Percentiles rank a stretch among this genome's conserved stretches.
These are phyloP conservation scores for Eupelmus urozonus DNA, from an alignment of 2,888 invertebrate species.

Conservation along the genomic window DNA sequence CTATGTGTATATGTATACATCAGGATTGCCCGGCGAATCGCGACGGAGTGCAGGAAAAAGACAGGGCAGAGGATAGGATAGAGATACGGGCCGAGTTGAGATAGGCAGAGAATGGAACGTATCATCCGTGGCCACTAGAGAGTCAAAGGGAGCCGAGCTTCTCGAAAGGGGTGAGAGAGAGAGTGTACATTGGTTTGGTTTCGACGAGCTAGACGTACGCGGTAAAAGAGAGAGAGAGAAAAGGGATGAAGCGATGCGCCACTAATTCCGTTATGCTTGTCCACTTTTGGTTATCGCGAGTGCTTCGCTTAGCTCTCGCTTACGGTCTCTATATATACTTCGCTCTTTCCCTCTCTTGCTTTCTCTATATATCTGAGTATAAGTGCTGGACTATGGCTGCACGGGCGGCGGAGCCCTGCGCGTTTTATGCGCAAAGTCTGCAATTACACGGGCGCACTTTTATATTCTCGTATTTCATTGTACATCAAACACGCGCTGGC, in stretches of 20 bases:
- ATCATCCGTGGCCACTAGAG: background rate
- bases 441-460: conserved; percentile 56
- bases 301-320: background rate
- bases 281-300: conserved; percentile 57
- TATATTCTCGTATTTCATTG: conserved; percentile 56
- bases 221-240: conserved; percentile 56
- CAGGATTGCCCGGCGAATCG: too few species aligned
- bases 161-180: conserved; percentile 1
- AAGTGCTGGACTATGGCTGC: background rate
- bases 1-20: conserved; percentile 10
- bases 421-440: conserved; percentile 42
- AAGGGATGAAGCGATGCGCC: conserved; percentile 73
- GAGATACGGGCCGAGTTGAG: conserved; percentile 20
- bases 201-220: background rate
- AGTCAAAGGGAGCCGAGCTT: conserved; percentile 46
- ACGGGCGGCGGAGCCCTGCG: conserved; percentile 41
- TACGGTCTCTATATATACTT: background rate
- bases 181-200: too few species aligned
- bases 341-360: conserved; percentile 42
- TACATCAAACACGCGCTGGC: conserved; percentile 44
- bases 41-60: conserved; percentile 1
- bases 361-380: background rate
- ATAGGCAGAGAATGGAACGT: background rate
- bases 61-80: conserved; percentile 24
- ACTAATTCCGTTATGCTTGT: conserved; percentile 73